phyloP scores from a whole-genome alignment of 2,888 invertebrate species.

The Epinotia ramella region DNA sequence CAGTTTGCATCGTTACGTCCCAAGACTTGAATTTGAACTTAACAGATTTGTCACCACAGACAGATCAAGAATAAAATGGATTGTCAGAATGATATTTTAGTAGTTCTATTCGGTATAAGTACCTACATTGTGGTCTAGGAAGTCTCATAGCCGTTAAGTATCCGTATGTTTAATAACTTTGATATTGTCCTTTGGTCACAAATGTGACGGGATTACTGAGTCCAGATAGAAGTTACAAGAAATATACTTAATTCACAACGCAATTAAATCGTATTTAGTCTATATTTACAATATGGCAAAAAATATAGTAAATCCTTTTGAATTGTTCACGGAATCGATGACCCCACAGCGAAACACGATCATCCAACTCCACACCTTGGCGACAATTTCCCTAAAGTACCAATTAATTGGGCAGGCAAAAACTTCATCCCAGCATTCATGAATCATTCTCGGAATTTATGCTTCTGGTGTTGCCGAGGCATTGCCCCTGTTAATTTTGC shows the following conservation, averaged over 20 bases:
- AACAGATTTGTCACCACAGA: slow-evolving; percentile 58
- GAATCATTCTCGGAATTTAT: slow-evolving; percentile 84
- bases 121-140: background rate
- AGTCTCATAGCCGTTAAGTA: background rate
- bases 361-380: slow-evolving; percentile 36
- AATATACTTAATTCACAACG: background rate
- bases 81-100: background rate
- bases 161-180: background rate
- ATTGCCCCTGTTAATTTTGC: slow-evolving; percentile 40
- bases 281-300: too few relatives aligned
- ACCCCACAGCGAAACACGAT: slow-evolving; percentile 53
- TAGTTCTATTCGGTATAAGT: background rate
- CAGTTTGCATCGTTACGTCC: slow-evolving; percentile 40
- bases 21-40: slow-evolving; percentile 53
- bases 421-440: slow-evolving; percentile 77
- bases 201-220: background rate
- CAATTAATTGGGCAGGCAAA: slow-evolving; percentile 76
- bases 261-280: too few relatives aligned
- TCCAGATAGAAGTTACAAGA: background rate
- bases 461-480: slow-evolving; percentile 59
- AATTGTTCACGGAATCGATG: slow-evolving; percentile 32
- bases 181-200: background rate
- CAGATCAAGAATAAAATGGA: slow-evolving; percentile 10
- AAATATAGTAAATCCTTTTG: background rate
- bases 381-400: slow-evolving; percentile 61